These are phyloP conservation scores for Lytechinus variegatus DNA, from an alignment of 35 echinoderm and acorn worm genomes.

Conservation along the genomic window DNA sequence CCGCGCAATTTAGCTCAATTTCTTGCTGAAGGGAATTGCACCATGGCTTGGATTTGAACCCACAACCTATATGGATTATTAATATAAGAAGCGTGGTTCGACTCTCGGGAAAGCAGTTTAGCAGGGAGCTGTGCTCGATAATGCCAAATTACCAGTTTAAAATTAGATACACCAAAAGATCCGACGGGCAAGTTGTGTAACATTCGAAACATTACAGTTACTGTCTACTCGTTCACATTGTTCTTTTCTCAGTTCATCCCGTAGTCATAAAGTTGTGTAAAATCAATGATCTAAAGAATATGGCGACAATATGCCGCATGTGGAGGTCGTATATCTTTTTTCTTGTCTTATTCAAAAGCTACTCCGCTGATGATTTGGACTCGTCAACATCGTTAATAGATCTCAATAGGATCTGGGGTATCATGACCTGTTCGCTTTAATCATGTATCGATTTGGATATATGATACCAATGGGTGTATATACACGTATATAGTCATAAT, in stretches of 20 bases:
- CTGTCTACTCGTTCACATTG: background rate
- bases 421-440: background rate
- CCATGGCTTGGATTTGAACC: too few relatives aligned
- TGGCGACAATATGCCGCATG: background rate
- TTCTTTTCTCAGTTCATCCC: background rate
- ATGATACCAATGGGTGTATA: background rate
- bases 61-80: too few relatives aligned
- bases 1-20: too few relatives aligned
- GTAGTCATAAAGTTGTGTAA: background rate
- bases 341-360: background rate
- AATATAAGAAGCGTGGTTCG: too few relatives aligned
- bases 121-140: too few relatives aligned
- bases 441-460: constrained; percentile 20
- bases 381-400: background rate
- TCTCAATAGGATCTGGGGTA: background rate
- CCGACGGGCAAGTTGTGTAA: background rate
- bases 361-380: background rate
- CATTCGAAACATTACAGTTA: background rate
- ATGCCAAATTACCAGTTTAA: too few relatives aligned
- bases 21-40: too few relatives aligned
- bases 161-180: background rate
- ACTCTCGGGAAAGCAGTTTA: too few relatives aligned
- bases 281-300: background rate
- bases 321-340: constrained; percentile 13
- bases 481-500: background rate